These are phyloP conservation scores for Drosophila prolongata DNA, from an alignment of 2,888 invertebrate species.

Conservation along the genomic window DNA sequence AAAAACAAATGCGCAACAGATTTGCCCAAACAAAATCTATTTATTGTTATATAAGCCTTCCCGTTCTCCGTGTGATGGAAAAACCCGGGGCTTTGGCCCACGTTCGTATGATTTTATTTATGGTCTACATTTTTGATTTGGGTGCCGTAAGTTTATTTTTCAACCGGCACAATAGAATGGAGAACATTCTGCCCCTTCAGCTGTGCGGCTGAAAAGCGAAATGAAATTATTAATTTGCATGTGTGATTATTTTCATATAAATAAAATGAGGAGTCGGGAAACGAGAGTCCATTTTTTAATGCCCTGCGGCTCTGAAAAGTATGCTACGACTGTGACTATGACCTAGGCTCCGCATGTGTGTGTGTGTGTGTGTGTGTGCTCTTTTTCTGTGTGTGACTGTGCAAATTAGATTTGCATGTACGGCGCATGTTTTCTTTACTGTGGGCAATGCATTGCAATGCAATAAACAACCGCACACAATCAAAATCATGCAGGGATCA, in stretches of 20 bases:
- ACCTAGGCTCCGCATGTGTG: slow-evolving; percentile 15
- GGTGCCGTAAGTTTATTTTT: slow-evolving; percentile 18
- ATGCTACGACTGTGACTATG: slow-evolving; percentile 55
- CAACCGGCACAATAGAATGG: slow-evolving; percentile 20
- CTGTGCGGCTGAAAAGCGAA: slow-evolving; percentile 35
- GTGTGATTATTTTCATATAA: slow-evolving; percentile 80
- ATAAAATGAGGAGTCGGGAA: slow-evolving; percentile 22
- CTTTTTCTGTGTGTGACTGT: slow-evolving; percentile 28
- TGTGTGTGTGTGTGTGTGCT: slow-evolving; percentile 5
- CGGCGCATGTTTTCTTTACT: slow-evolving; percentile 64
- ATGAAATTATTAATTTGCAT: slow-evolving; percentile 82
- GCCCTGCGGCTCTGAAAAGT: slow-evolving; percentile 66
- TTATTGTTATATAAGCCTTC: slow-evolving; percentile 52
- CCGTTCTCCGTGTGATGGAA: neutral
- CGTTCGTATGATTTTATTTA: slow-evolving; percentile 60
- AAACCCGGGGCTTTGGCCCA: slow-evolving; percentile 26
- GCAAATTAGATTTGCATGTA: slow-evolving; percentile 75
- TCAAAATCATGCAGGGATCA: slow-evolving; percentile 20
- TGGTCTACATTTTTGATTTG: slow-evolving; percentile 65
- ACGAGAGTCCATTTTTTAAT: slow-evolving; percentile 56
- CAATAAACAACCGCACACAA: slow-evolving; percentile 52
- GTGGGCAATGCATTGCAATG: slow-evolving; percentile 54
- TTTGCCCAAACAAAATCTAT: slow-evolving; percentile 53
- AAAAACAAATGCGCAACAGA: slow-evolving; percentile 71
- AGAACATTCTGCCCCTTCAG: slow-evolving; percentile 1